Base-by-base conservation (phyloP, 1,140 invertebrate species). In the Leucophenga varia region DNA sequence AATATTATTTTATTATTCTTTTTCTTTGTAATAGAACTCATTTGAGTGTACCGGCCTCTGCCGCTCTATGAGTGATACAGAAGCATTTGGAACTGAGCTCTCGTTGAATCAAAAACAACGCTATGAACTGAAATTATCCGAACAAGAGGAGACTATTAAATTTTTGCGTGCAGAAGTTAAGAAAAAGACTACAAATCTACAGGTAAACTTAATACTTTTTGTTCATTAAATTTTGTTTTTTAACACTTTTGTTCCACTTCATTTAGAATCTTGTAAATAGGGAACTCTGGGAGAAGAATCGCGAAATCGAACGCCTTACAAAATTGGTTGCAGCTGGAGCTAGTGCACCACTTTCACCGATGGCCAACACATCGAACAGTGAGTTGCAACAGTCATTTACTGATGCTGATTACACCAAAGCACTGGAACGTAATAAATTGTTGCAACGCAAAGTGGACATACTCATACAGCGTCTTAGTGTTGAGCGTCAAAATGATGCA, bases 241-340 rank as follows among this genome's bases (percentile, higher is more conserved):
- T 16, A 34, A 42, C 14, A 12, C 4, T 35, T 42, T 21, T 44
- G 1, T 48, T 18, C 20, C n/a, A 16, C n/a, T 22, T 16, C 34
- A 10, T 30, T 0, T 18, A 55, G 49, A 67, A 84, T 52, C 64
- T 87, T 10, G 82, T 86, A 1, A 86, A 86, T 55, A 83, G 81
- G 13, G 85, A 87, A 56, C 64, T 87, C 4, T 86, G 85, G 85
- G 82, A 82, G 47, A 86, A 86, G 56, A 87, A 86, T 56, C 80
- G 81, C 19, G 83, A 87, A 57, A 85, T 87, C 18, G 85, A 87
- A 32, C 83, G 84, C 42, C 65, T 88, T 3, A 74, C 64, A 18
- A 71, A 74, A 40, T 30, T 74, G n/a, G 13, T 74, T 31, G n/a
- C n/a, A n/a, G n/a, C n/a, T n/a, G n/a, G n/a, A n/a, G 55, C 55